phyloP scores from a whole-genome alignment of 23 tunicate genomes.

The Halocynthia roretzi region DNA sequence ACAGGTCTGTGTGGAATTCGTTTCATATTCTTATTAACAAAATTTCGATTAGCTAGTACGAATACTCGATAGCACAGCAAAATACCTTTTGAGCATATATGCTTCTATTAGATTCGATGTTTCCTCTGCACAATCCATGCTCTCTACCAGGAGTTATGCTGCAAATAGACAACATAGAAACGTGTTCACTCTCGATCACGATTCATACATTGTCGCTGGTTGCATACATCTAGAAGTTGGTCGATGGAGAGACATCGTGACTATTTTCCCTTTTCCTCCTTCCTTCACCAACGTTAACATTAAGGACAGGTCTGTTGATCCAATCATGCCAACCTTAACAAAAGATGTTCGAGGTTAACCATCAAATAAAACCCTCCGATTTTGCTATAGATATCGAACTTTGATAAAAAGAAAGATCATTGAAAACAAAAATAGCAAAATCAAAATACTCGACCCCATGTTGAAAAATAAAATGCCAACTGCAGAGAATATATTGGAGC shows the following conservation, averaged over 20 bases:
- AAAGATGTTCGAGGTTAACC: not conserved
- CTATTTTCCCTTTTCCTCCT: conserved; percentile 14
- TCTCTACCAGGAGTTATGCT: not conserved
- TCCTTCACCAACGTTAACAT: conserved; percentile 13
- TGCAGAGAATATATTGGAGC: conserved; percentile 5
- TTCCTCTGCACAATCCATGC: not conserved
- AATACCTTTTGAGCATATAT: not conserved
- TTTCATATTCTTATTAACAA: too few species aligned
- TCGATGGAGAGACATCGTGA: conserved; percentile 7
- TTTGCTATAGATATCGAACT: conserved; percentile 7
- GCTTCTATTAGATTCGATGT: conserved; percentile 8
- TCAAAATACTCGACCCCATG: not conserved
- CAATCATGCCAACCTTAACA: not conserved
- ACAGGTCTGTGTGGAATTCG: not conserved
- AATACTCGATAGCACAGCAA: not conserved
- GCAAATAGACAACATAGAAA: not conserved
- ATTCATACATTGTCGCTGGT: conserved; percentile 19
- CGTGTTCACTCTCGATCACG: conserved; percentile 8
- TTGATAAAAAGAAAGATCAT: not conserved
- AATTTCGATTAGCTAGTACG: too few species aligned
- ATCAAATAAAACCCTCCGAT: too few species aligned
- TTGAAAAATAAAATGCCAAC: conserved; percentile 13
- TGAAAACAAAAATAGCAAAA: conserved; percentile 5
- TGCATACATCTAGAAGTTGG: conserved; percentile 15
- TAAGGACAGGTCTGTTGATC: conserved; percentile 10